phyloP scores from a whole-genome alignment of 2,888 invertebrate genomes.

The Chrysotoxum bicinctum region DNA sequence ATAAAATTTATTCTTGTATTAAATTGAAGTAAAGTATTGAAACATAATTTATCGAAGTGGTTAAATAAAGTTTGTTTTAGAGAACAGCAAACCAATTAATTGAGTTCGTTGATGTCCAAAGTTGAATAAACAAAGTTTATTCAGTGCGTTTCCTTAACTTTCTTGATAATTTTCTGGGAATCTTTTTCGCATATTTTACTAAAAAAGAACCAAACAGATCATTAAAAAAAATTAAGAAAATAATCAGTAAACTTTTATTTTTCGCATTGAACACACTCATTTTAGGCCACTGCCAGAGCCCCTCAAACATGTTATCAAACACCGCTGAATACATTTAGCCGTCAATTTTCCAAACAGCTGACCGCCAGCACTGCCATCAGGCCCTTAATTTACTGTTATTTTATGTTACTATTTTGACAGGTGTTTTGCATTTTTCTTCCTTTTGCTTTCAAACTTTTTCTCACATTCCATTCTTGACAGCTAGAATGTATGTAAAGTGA shows the following conservation, averaged over 20 bases:
- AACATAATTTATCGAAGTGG: too few relatives aligned
- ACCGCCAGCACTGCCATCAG: constrained; percentile 35
- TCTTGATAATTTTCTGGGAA: too few relatives aligned
- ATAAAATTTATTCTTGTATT: too few relatives aligned
- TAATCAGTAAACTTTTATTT: background rate
- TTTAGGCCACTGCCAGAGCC: background rate
- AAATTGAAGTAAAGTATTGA: too few relatives aligned
- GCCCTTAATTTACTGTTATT: background rate
- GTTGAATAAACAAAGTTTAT: too few relatives aligned
- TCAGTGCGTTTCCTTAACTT: too few relatives aligned
- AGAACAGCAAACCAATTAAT: too few relatives aligned
- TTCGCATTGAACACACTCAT: background rate
- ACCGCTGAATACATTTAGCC: background rate
- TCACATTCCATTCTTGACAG: constrained; percentile 65
- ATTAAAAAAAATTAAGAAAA: too few relatives aligned
- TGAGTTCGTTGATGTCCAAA: too few relatives aligned
- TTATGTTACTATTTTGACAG: constrained; percentile 43
- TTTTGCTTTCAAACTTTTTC: constrained; percentile 1
- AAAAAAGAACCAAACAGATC: too few relatives aligned
- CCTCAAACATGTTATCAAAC: background rate
- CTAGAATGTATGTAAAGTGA: constrained; percentile 69
- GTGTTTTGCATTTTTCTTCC: constrained; percentile 34
- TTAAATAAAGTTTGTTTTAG: too few relatives aligned
- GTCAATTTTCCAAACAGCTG: constrained; percentile 52
- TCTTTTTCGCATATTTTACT: too few relatives aligned